Conservation (phyloP, 2,797 vertebrate genomes). For the Neoniphon sammara region DNA sequence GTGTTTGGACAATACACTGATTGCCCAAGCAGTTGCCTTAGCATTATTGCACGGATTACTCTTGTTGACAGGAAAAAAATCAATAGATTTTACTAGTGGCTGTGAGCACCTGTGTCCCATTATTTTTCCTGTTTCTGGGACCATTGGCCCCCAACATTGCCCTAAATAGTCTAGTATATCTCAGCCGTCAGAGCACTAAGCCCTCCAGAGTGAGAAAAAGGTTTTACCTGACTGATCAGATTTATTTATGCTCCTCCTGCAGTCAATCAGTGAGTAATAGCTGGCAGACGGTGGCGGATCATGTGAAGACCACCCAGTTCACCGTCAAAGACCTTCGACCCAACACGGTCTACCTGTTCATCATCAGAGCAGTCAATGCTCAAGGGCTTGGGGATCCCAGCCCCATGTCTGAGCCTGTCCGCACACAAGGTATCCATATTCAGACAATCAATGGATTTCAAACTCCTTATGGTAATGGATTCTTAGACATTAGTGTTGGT, state of each 20-base stretch:
- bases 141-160: neutral
- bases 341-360: constrained; percentile 96
- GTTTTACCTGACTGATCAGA: constrained; percentile 15
- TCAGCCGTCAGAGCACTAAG: neutral
- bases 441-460: neutral
- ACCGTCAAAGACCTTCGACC: constrained; percentile 90
- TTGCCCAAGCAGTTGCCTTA: neutral
- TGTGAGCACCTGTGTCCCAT: too few species aligned
- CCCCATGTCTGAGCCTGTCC: constrained; percentile 92
- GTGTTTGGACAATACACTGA: neutral
- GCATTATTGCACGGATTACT: constrained; percentile 15
- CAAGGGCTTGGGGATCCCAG: constrained; percentile 96
- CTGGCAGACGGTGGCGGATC: constrained; percentile 95
- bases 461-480: neutral
- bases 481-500: neutral
- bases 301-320: constrained; percentile 88
- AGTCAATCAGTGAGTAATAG: constrained; percentile 97
- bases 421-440: constrained; percentile 91
- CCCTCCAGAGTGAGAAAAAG: neutral
- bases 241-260: constrained; percentile 45
- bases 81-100: neutral
- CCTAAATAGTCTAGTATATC: neutral
- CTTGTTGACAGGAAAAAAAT: constrained; percentile 4
- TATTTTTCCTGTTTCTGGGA: neutral
- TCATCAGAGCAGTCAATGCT: constrained; percentile 92